phyloP scores from a whole-genome alignment of 2,888 invertebrate genomes.

The Agonopterix heracliana region DNA sequence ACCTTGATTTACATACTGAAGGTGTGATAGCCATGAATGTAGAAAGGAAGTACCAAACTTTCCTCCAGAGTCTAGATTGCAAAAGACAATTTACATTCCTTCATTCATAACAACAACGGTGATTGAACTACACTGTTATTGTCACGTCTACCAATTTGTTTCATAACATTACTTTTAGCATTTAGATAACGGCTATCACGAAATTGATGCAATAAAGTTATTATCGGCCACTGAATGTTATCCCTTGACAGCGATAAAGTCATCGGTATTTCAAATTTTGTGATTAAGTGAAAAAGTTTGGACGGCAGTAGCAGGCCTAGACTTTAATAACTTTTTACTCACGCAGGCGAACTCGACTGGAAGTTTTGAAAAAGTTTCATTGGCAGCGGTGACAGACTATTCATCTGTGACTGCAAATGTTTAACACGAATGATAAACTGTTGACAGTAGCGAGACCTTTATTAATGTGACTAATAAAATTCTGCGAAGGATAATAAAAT shows the following conservation, averaged over 20 bases:
- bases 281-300: constrained; percentile 16
- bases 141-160: too few relatives aligned
- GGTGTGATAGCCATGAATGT: constrained; percentile 26
- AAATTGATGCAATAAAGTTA: constrained; percentile 1
- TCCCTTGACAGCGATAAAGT: neutral
- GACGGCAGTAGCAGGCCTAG: constrained; percentile 5
- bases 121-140: too few relatives aligned
- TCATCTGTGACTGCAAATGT: constrained; percentile 14
- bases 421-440: constrained; percentile 1
- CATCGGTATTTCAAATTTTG: constrained; percentile 2
- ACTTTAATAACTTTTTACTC: constrained; percentile 20
- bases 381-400: constrained; percentile 13
- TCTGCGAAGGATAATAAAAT: too few relatives aligned
- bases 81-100: neutral
- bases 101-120: too few relatives aligned
- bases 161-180: too few relatives aligned
- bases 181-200: neutral
- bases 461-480: too few relatives aligned
- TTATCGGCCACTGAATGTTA: neutral
- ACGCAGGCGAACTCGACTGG: constrained; percentile 12
- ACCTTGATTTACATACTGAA: constrained; percentile 61
- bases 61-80: neutral
- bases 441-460: neutral
- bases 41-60: constrained; percentile 9
- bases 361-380: constrained; percentile 18